Conservation (phyloP, 2,113 vertebrate species). For the Callithrix jacchus region DNA sequence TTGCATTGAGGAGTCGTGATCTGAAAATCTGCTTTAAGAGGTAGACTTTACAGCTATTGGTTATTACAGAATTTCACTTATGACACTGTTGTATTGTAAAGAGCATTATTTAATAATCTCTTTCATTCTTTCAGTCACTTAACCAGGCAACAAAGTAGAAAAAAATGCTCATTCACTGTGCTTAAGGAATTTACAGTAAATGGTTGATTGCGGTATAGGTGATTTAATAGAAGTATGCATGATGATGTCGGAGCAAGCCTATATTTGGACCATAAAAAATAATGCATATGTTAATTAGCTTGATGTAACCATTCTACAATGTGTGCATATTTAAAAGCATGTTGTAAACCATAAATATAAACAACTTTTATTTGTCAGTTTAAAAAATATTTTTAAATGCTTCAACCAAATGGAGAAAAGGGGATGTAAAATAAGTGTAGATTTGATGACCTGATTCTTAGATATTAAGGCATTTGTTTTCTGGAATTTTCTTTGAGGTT, state of each 20-base stretch:
- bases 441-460: not conserved
- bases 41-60: not conserved
- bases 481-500: not conserved
- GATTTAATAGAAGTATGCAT: not conserved
- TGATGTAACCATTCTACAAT: not conserved
- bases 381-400: not conserved
- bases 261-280: not conserved
- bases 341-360: not conserved
- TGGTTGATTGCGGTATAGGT: not conserved
- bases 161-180: not conserved
- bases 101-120: not conserved
- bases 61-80: not conserved
- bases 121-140: constrained; percentile 8
- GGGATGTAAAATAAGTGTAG: not conserved
- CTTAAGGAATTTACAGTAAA: not conserved
- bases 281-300: not conserved
- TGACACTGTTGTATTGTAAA: not conserved
- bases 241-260: not conserved
- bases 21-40: not conserved
- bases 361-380: not conserved
- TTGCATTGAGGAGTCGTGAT: not conserved
- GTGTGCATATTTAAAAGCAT: not conserved
- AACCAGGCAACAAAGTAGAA: not conserved
- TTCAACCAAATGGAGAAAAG: not conserved
- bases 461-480: not conserved